These are phyloP conservation scores for Glaucidium brasilianum DNA, from an alignment of 2,113 vertebrate species.

Conservation along the genomic window DNA sequence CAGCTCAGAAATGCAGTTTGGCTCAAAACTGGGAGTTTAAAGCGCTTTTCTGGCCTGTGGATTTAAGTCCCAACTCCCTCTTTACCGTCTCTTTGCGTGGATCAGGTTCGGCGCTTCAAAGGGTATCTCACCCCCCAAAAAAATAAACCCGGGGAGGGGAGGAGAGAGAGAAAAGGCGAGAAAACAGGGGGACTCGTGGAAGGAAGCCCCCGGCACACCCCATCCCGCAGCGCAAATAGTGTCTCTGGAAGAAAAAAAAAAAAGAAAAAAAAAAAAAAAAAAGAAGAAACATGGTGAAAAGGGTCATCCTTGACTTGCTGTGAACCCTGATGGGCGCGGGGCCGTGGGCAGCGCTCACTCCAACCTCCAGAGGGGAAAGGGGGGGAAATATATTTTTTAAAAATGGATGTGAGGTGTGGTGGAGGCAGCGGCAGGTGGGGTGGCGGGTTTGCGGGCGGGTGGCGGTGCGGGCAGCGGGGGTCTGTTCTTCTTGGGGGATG, in stretches of 20 bases:
- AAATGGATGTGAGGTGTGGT: fast-evolving
- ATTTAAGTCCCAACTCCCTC: not conserved
- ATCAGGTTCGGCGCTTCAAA: not conserved
- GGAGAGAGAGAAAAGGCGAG: not conserved
- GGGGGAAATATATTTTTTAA: not conserved
- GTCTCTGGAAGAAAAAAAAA: not conserved
- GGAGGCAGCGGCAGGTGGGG: not conserved
- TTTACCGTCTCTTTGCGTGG: not conserved
- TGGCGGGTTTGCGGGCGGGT: not conserved
- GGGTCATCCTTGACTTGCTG: not conserved
- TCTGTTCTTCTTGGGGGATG: not conserved
- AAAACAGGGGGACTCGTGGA: not conserved
- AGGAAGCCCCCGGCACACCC: not conserved
- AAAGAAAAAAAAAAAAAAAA: not conserved
- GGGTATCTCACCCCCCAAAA: not conserved
- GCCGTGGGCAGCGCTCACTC: not conserved
- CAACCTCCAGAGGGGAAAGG: not conserved
- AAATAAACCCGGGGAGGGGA: not conserved
- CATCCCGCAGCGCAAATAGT: not conserved
- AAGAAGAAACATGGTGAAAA: not conserved
- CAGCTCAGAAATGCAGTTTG: not conserved
- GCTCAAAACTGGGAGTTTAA: not conserved
- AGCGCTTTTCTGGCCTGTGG: conserved; percentile 4
- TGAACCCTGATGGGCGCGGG: too few species aligned
- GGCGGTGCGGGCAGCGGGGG: not conserved